Evolutionary conservation across 2,113 vertebrate genomes (phyloP).

Genomic region (Cephalophus harveyi): DNA sequence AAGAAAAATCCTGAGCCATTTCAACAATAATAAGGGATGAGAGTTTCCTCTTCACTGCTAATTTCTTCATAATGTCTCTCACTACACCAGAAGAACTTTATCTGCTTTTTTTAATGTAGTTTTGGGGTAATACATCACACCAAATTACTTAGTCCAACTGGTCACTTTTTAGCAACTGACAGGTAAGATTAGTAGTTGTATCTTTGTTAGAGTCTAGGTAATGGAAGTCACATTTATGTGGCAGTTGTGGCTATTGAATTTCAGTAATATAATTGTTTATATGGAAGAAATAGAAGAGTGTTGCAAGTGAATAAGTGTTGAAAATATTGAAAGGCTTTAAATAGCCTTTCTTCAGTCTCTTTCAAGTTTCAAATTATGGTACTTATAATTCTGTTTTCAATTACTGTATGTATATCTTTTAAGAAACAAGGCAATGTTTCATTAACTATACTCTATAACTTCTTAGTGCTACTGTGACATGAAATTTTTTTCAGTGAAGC

Average conservation of each 20-base stretch:
- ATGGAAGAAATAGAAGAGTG: background rate
- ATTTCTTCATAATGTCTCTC: background rate
- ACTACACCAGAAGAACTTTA: background rate
- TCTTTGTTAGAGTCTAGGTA: background rate
- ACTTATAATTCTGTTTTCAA: slow-evolving; percentile 36
- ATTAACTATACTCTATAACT: background rate
- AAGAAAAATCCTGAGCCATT: background rate
- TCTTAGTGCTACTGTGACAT: background rate
- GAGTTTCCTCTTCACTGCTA: background rate
- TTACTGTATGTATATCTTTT: background rate
- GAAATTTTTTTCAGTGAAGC: background rate
- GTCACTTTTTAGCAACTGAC: background rate
- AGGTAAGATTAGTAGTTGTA: background rate
- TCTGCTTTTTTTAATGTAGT: background rate
- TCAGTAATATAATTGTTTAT: background rate
- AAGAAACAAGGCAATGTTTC: slow-evolving; percentile 4
- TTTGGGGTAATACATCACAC: background rate
- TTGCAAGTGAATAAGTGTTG: background rate
- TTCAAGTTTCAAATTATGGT: background rate
- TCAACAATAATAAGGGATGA: background rate
- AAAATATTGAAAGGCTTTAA: background rate
- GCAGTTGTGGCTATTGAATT: background rate
- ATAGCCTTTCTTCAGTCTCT: background rate
- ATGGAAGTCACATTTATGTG: background rate
- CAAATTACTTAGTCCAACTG: background rate